Evolutionary conservation across 2,797 vertebrate species (phyloP).

Genomic region (Acanthornis magna): DNA sequence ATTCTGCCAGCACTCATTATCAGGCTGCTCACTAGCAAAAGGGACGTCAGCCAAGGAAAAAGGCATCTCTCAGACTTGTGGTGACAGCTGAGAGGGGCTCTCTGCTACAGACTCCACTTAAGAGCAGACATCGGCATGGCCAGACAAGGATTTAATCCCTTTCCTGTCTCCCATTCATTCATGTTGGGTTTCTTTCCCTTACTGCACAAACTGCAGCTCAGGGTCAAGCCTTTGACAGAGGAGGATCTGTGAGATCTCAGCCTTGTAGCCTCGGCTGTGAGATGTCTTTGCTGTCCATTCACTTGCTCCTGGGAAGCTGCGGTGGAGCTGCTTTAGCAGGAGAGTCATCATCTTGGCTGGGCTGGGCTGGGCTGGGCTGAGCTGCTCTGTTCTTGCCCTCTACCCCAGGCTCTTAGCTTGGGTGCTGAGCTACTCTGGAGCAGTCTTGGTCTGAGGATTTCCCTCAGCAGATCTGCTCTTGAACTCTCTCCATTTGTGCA

Average conservation of each 20-base stretch:
- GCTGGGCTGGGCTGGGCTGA: not conserved
- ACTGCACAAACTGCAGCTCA: not conserved
- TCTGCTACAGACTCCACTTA: not conserved
- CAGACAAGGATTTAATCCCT: slow-evolving; percentile 2
- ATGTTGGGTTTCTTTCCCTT: not conserved
- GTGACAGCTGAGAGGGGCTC: slow-evolving; percentile 32
- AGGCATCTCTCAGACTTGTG: not conserved
- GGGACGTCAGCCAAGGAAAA: not conserved
- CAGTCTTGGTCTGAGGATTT: not conserved
- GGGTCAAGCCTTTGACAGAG: not conserved
- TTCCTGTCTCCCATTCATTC: slow-evolving; percentile 5
- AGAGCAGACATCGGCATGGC: not conserved
- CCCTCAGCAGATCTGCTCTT: not conserved
- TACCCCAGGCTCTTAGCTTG: not conserved
- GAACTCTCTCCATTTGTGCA: not conserved
- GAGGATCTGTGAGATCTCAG: not conserved
- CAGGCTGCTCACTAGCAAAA: not conserved
- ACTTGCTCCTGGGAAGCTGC: not conserved
- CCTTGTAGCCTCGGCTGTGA: not conserved
- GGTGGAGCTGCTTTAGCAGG: not conserved
- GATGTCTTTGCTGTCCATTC: not conserved
- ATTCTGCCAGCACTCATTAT: slow-evolving; percentile 1
- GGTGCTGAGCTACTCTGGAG: slow-evolving; percentile 8
- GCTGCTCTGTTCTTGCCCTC: not conserved
- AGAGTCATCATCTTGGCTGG: not conserved